These are phyloP conservation scores for Thaumetopoea pityocampa DNA, from an alignment of 1,140 invertebrate genomes.

Conservation along the genomic window DNA sequence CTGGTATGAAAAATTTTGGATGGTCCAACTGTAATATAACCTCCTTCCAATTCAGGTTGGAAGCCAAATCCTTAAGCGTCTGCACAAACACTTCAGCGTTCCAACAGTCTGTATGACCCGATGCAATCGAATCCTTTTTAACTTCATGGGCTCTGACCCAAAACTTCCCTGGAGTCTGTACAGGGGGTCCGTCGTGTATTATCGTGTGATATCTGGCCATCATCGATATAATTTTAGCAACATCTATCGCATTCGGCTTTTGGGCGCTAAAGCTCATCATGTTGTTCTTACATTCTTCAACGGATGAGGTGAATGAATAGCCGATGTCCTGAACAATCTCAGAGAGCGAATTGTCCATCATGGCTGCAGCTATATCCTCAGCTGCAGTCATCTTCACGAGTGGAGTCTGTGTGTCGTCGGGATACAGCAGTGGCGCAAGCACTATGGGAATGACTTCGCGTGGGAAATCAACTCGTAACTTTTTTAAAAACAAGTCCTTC, in stretches of 20 bases:
- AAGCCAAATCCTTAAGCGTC: slow-evolving; percentile 91
- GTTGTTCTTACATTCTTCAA: slow-evolving; percentile 93
- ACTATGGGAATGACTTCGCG: slow-evolving; percentile 91
- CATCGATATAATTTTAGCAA: slow-evolving; percentile 89
- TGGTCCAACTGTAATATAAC: slow-evolving; percentile 94
- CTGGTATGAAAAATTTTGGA: slow-evolving; percentile 91
- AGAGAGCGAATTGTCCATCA: slow-evolving; percentile 85
- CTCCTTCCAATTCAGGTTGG: slow-evolving; percentile 93
- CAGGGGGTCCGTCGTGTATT: slow-evolving; percentile 79
- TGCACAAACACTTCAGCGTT: slow-evolving; percentile 95
- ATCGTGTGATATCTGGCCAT: slow-evolving; percentile 90
- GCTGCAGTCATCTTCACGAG: slow-evolving; percentile 76
- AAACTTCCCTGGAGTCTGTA: slow-evolving; percentile 80
- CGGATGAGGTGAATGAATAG: slow-evolving; percentile 88
- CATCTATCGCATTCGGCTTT: slow-evolving; percentile 86
- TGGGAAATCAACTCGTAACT: slow-evolving; percentile 90
- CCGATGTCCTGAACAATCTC: slow-evolving; percentile 94
- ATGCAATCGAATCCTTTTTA: slow-evolving; percentile 61
- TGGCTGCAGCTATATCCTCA: slow-evolving; percentile 76
- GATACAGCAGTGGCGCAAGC: slow-evolving; percentile 90
- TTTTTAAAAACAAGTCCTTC: slow-evolving; percentile 87
- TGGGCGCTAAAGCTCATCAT: slow-evolving; percentile 84
- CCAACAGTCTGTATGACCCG: slow-evolving; percentile 80
- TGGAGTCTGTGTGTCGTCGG: slow-evolving; percentile 84
- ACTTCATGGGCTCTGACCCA: slow-evolving; percentile 76